phyloP scores from a whole-genome alignment of 2,888 invertebrate genomes.

The Pachydiplax longipennis region DNA sequence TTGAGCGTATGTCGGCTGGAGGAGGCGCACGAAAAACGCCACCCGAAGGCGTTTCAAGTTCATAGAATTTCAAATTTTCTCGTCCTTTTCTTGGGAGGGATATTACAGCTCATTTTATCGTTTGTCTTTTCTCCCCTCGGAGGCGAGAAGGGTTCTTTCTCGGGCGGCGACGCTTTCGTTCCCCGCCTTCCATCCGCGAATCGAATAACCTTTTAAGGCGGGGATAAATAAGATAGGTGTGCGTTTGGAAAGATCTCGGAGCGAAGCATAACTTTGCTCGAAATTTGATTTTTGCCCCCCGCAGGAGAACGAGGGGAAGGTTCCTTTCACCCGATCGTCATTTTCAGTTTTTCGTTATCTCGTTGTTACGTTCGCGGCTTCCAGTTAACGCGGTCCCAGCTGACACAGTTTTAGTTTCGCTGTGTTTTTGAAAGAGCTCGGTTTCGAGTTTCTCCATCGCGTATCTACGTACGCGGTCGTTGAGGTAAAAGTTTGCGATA shows the following conservation, averaged over 20 bases:
- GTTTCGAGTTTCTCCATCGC: too few relatives aligned
- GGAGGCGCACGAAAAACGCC: neutral
- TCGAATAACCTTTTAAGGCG: neutral
- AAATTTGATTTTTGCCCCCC: neutral
- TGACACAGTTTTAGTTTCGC: too few relatives aligned
- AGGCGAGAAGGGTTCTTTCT: neutral
- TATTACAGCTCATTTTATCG: constrained; percentile 11
- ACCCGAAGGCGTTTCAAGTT: neutral
- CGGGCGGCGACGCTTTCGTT: neutral
- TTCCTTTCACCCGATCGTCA: neutral
- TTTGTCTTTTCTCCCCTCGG: neutral
- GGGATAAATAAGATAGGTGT: neutral
- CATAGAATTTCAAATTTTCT: constrained; percentile 3
- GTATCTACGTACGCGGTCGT: too few relatives aligned
- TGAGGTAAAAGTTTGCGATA: too few relatives aligned
- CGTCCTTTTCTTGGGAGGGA: neutral
- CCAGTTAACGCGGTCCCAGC: too few relatives aligned
- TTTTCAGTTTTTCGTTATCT: too few relatives aligned
- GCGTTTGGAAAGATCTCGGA: neutral
- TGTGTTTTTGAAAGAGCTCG: too few relatives aligned
- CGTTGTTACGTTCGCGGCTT: too few relatives aligned
- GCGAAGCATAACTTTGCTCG: neutral
- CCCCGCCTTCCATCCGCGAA: neutral
- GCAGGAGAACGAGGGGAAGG: neutral
- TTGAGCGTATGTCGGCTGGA: neutral